Percentiles rank a stretch among this genome's conserved stretches.
Evolutionary conservation across 2,888 invertebrate genomes (phyloP).

Genomic region (Atethmia centrago): DNA sequence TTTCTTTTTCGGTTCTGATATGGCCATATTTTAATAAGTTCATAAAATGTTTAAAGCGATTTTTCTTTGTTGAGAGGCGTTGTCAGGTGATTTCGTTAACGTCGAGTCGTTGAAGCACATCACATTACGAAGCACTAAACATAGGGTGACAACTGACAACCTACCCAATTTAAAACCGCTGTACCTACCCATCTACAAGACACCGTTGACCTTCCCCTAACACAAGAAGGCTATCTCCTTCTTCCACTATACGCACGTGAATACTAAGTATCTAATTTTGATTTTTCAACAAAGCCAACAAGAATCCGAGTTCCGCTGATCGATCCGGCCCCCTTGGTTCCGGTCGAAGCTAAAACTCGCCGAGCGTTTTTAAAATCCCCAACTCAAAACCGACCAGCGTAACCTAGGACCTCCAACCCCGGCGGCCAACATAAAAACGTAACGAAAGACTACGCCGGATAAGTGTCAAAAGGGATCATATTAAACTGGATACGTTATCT

Average conservation of each 20-base stretch:
- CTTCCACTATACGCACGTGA: conserved; percentile 76
- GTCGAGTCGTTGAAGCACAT: neutral
- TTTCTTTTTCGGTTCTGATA: too few relatives aligned
- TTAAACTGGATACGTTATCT: conserved; percentile 85
- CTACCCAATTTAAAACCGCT: conserved; percentile 33
- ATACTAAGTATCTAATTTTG: conserved; percentile 89
- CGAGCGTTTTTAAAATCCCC: conserved; percentile 87
- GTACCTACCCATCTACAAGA: conserved; percentile 35
- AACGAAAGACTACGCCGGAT: conserved; percentile 59
- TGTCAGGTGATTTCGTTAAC: neutral
- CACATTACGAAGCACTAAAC: conserved; percentile 21
- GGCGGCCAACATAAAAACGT: conserved; percentile 67
- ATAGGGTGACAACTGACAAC: neutral
- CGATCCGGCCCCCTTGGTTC: conserved; percentile 87
- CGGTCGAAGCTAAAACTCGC: conserved; percentile 85
- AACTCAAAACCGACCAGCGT: conserved; percentile 80
- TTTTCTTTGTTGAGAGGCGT: neutral
- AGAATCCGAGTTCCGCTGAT: conserved; percentile 83
- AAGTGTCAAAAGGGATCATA: conserved; percentile 74
- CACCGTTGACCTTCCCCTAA: conserved; percentile 66
- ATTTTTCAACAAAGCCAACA: conserved; percentile 88
- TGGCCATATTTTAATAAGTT: neutral
- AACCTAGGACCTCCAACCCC: conserved; percentile 72
- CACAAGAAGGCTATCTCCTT: conserved; percentile 67
- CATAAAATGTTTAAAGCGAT: too few relatives aligned